Evolutionary conservation across 2,797 vertebrate species (phyloP).

Genomic region (Choloepus didactylus): DNA sequence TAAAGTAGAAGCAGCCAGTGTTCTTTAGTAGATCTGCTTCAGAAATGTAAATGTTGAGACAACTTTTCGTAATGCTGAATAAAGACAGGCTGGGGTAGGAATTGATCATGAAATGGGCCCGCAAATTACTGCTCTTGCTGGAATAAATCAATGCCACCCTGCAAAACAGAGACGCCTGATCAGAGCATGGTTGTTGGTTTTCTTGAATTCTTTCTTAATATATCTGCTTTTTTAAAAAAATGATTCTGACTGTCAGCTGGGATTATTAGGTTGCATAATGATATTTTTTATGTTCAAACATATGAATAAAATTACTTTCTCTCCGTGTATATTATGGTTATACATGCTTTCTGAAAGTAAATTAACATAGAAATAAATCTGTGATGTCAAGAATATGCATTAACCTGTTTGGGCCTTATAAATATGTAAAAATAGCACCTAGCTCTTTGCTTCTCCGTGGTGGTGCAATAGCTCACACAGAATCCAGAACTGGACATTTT

Average conservation of each 20-base stretch:
- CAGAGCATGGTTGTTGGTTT: slow-evolving; percentile 54
- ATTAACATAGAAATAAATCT: slow-evolving; percentile 85
- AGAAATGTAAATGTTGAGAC: slow-evolving; percentile 21
- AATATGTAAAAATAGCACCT: slow-evolving; percentile 79
- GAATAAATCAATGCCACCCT: slow-evolving; percentile 76
- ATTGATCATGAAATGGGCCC: slow-evolving; percentile 74
- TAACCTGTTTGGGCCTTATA: slow-evolving; percentile 78
- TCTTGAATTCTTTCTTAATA: slow-evolving; percentile 78
- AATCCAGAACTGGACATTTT: slow-evolving; percentile 57
- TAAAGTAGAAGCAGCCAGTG: background rate
- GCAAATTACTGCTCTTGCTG: slow-evolving; percentile 54
- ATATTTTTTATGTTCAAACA: slow-evolving; percentile 85
- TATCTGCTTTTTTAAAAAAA: slow-evolving; percentile 73
- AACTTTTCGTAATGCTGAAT: slow-evolving; percentile 49
- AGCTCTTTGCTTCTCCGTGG: slow-evolving; percentile 42
- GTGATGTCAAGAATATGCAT: slow-evolving; percentile 81
- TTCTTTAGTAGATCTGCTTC: slow-evolving; percentile 16
- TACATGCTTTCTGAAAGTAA: slow-evolving; percentile 81
- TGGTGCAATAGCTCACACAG: slow-evolving; percentile 1
- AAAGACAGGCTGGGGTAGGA: slow-evolving; percentile 40
- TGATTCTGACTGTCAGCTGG: slow-evolving; percentile 81
- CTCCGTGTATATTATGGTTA: slow-evolving; percentile 73
- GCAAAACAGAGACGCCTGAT: slow-evolving; percentile 60
- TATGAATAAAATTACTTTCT: slow-evolving; percentile 84
- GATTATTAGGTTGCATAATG: slow-evolving; percentile 84